A percentile compares a stretch with the other conserved stretches of the same genome.
Evolutionary conservation across 2,797 vertebrate genomes (phyloP).

Genomic region (Alosa sapidissima): DNA sequence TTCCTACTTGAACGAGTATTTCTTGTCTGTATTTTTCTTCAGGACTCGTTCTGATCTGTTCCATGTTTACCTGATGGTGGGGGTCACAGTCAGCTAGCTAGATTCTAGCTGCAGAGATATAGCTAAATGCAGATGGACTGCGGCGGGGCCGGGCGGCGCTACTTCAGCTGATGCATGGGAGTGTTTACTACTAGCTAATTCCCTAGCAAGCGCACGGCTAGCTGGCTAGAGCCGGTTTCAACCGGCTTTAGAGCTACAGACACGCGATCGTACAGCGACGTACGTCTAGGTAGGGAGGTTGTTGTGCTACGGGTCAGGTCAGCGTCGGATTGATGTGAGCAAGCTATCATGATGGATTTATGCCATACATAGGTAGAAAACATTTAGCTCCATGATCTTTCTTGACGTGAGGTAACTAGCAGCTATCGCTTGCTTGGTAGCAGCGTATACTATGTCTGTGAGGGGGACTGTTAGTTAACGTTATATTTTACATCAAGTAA

Average conservation of each 20-base stretch:
- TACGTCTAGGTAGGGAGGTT: neutral
- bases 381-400: too few species aligned
- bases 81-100: too few species aligned
- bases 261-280: neutral
- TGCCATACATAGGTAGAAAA: neutral
- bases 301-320: neutral
- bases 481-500: neutral
- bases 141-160: too few species aligned
- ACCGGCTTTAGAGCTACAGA: neutral
- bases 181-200: constrained; percentile 14
- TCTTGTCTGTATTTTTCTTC: too few species aligned
- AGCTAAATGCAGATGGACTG: too few species aligned
- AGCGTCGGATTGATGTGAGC: neutral
- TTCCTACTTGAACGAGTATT: too few species aligned
- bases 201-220: neutral
- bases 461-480: neutral
- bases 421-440: neutral
- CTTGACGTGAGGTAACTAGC: neutral
- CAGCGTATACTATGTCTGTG: neutral
- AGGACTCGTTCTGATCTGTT: too few species aligned
- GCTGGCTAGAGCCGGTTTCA: constrained; percentile 47
- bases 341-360: neutral
- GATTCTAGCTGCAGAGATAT: too few species aligned
- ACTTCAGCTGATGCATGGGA: neutral
- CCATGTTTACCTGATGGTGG: too few species aligned